Evolutionary conservation across 2,113 vertebrate species (phyloP), one percentile per base, ranked within the genome.

Genomic region (Butorides virescens): DNA sequence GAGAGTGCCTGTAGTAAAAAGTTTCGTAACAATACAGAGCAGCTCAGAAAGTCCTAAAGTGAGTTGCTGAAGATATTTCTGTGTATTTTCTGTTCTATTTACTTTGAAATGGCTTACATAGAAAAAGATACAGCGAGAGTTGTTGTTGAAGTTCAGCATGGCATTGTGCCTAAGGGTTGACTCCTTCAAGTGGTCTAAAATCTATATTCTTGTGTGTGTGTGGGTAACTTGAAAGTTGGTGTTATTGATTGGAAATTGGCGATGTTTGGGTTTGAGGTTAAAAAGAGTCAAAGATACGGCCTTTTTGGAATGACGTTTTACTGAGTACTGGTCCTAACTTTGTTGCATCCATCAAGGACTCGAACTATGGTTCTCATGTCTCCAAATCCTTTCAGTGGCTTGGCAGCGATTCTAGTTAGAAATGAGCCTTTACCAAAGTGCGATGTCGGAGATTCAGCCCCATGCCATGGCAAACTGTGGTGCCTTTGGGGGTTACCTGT

Each of bases 361-460:
- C 15, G 18, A 13, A 8, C 25, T 13, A 1, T 1, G 53, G 13
- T 46, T 70, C 49, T 79, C 11, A 1, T 0, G 2, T 32, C 36
- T 61, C 49, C 25, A 18, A 10, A 5, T 36, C 73, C 46, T 22
- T 27, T 5, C 49, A 25, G 87, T 1, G 16, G 9, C 66, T 9
- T 8, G 58, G 39, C 49, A 53, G 62, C 1, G 47, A 26, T 15
- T 5, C 18, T 5, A 5, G 20, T 7, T 34, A 4, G 39, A 34
- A 7, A 14, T 0, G 42, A 49, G 6, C 0, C 8, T 66, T 71
- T 17, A 7, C n/a, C n/a, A 5, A 17, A 21, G 50, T 0, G 10
- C 39, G 34, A 20, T 27, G 42, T 7, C 5, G 2, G 70, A 22
- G 36, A 2, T 20, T 14, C 59, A 9, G 21, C 34, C 29, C 2